Base-by-base conservation (phyloP, 2,888 invertebrate genomes). In the Plebejus melissa region DNA sequence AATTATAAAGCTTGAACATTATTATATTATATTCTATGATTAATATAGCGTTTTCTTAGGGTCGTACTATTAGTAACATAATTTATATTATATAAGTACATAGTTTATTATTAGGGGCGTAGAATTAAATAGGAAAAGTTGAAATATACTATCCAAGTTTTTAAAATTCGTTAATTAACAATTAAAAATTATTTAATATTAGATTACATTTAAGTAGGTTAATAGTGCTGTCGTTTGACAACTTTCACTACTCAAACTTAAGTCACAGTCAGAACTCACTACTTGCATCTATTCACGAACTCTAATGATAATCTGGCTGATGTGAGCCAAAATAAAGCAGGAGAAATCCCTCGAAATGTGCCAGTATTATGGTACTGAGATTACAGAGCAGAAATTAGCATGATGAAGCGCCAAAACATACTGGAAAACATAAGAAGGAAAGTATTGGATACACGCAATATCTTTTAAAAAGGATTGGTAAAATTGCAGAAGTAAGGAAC, bases 221-320 rank as follows among this genome's bases (percentile, higher is more conserved):
- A 71, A 70, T 41, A 13, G 16, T n/a, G 54, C 16, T 50, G 36
- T 50, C 16, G 72, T 0, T 54, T 72, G 54, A 72, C 72, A 72
- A 72, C 72, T 72, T 72, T 72, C 72, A 72, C 72, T 54, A 50
- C 54, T 72, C 54, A 32, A 28, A 72, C 65, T 65, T 65, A 11
- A 65, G 32, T 32, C 65, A 1, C 65, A 65, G 2, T 50, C 58
- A 22, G 22, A 22, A 58, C 22, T 58, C 57, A n/a, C 57, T 22
- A 32, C 65, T 65, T 13, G 13, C 65, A 32, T 32, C 65, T 65
- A 32, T 28, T 32, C 65, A 32, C 65, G 65, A 65, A 65, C 5
- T 13, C 13, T 65, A 65, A 65, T 65, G 32, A 65, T 65, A 65
- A 65, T 65, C 65, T 65, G 5, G 32, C 32, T 32, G 65, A 65